A percentile compares a stretch with the other conserved stretches of the same genome.
Evolutionary conservation across 2,113 vertebrate genomes (phyloP).

Genomic region (Brienomyrus longianalis): DNA sequence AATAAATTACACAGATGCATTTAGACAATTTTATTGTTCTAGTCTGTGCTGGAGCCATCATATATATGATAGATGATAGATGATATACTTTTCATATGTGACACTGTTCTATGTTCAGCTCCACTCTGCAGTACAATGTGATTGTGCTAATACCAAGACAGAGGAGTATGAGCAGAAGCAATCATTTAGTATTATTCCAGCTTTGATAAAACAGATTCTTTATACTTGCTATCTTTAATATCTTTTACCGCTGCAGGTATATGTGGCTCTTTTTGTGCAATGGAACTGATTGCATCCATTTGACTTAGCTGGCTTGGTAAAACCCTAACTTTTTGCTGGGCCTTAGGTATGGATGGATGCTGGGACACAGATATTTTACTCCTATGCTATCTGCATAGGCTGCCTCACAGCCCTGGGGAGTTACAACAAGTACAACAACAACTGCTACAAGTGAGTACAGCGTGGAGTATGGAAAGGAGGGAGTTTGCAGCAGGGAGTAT

Average conservation of each 20-base stretch:
- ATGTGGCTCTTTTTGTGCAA: neutral
- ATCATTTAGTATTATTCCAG: neutral
- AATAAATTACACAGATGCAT: neutral
- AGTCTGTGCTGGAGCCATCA: neutral
- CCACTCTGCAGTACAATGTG: neutral
- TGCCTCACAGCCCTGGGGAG: constrained; percentile 65
- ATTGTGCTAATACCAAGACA: neutral
- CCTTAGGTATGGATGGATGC: constrained; percentile 54
- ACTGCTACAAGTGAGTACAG: constrained; percentile 68
- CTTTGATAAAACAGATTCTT: neutral
- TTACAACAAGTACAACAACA: constrained; percentile 71
- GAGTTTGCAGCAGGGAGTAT: neutral
- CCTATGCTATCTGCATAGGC: constrained; percentile 66
- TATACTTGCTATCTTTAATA: neutral
- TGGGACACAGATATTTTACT: constrained; percentile 71
- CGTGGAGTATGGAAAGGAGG: neutral
- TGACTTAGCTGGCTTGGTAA: neutral
- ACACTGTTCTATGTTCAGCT: neutral
- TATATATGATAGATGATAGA: too few relatives aligned
- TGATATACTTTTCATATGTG: too few relatives aligned
- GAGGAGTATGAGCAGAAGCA: neutral
- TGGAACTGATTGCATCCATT: neutral
- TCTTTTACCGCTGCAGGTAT: neutral
- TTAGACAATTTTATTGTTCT: neutral
- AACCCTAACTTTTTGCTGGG: neutral